Evolutionary conservation across 2,888 invertebrate genomes (phyloP).

Genomic region (Hydrotaea diabolus): DNA sequence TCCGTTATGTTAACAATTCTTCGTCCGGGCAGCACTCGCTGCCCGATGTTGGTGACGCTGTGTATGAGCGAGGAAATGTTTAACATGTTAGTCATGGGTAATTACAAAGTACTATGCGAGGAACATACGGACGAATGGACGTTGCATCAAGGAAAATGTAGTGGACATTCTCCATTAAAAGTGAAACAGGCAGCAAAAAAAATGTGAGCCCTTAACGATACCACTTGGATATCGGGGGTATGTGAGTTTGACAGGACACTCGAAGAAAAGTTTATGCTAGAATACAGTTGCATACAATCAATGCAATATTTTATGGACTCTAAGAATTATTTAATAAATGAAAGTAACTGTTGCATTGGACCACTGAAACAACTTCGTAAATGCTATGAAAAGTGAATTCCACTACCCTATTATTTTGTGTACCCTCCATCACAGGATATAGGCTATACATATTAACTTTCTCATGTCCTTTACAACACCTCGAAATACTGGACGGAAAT

Average conservation of each 20-base stretch:
- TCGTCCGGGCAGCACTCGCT: neutral
- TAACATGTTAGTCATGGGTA: slow-evolving; percentile 39
- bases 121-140: neutral
- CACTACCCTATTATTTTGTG: no score
- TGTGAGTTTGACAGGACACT: neutral
- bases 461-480: no score
- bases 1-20: neutral
- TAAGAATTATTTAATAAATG: no score
- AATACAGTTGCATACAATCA: no score
- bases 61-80: slow-evolving; percentile 1
- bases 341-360: no score
- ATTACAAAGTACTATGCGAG: slow-evolving; percentile 20
- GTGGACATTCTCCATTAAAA: slow-evolving; percentile 32
- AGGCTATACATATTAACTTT: no score
- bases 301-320: no score
- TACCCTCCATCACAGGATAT: no score
- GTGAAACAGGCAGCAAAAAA: neutral
- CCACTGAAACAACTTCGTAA: no score
- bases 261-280: neutral
- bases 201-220: neutral
- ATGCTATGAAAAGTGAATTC: no score
- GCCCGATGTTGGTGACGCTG: slow-evolving; percentile 17
- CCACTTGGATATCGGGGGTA: no score
- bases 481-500: no score
- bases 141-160: neutral